Base-by-base conservation (phyloP, 2,888 invertebrate species). In the Tenthredo livida region DNA sequence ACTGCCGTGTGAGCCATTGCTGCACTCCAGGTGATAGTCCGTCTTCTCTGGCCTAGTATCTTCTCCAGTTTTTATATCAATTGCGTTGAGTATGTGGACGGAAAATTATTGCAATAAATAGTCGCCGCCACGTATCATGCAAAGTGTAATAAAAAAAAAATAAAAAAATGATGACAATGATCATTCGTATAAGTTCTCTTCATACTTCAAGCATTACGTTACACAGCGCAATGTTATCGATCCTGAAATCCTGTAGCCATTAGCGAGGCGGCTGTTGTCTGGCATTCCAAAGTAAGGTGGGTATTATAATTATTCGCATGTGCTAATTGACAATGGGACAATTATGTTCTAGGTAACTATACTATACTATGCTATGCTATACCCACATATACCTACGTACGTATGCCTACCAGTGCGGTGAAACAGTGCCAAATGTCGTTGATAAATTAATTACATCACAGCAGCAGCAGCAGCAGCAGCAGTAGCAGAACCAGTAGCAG, bases 291-390 rank as follows among this genome's bases (percentile, higher is more conserved):
- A 80, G 61, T 29, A 54, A 77, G 33, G 54, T 50, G 54, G 77
- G 80, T 65, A 61, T 61, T 21, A 65, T 61, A 80, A 80, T 80
- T 80, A 80, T 80, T 80, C 80, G 21, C 80, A 70, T 83, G 65
- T 47, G 83, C 67, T 83, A 83, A 83, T 67, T 67, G 83, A 83
- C 83, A 70, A 83, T 67, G 67, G 83, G 43, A 83, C 67, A 83
- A 83, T 83, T 67, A 67, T 43, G 50, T 50, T 65, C 37, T 37
- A n/a, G 33, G 61, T 12, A 15, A 40, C n/a, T 80, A 40, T 29
- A 17, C 54, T 29, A 54, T 50, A 43, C 72, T 17, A 37, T n/a
- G 6, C 33, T 33, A 33, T 33, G 7, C 40, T 37, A 15, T 61
- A 25, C 25, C n/a, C n/a, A n/a, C n/a, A n/a, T n/a, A 25, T 25